A percentile compares a stretch with the other conserved stretches of the same genome.
These are phyloP conservation scores for Philereme vetulata DNA, from an alignment of 2,888 invertebrate species.

Conservation along the genomic window DNA sequence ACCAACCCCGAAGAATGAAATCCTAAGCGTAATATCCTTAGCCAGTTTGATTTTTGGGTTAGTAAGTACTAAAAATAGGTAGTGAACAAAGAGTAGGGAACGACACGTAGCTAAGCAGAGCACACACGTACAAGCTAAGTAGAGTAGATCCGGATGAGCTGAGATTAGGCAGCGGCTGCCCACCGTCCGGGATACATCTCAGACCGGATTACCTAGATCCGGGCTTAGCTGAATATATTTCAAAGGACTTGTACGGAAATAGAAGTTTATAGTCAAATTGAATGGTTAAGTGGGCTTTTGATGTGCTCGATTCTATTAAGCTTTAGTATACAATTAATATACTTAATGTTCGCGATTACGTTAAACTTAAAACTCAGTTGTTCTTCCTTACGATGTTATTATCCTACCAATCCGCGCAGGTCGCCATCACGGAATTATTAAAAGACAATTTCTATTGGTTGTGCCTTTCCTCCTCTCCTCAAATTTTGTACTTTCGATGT, in stretches of 20 bases:
- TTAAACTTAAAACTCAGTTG: no score
- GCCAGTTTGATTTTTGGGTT: background rate
- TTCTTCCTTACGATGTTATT: no score
- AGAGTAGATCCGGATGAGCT: slow-evolving; percentile 72
- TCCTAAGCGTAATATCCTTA: background rate
- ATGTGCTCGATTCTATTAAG: background rate
- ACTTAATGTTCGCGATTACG: no score
- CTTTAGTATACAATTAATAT: background rate
- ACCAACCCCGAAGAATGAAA: no score
- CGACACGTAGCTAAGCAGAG: slow-evolving; percentile 44
- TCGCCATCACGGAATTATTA: no score
- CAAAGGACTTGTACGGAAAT: slow-evolving; percentile 52
- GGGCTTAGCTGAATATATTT: slow-evolving; percentile 79
- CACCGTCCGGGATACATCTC: slow-evolving; percentile 76
- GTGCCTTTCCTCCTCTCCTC: no score
- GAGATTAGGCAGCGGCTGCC: slow-evolving; percentile 78
- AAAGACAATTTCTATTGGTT: no score
- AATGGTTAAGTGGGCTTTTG: slow-evolving; percentile 14
- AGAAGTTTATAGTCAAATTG: slow-evolving; percentile 26
- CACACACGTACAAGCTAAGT: slow-evolving; percentile 59
- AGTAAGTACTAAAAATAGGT: slow-evolving; percentile 4
- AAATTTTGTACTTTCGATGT: no score
- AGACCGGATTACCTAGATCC: slow-evolving; percentile 76
- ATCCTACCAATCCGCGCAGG: no score
- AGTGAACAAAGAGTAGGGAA: slow-evolving; percentile 23